A percentile compares a stretch with the other conserved stretches of the same genome.
Conservation (phyloP, 2,888 invertebrate species). For the Synergus itoensis region DNA sequence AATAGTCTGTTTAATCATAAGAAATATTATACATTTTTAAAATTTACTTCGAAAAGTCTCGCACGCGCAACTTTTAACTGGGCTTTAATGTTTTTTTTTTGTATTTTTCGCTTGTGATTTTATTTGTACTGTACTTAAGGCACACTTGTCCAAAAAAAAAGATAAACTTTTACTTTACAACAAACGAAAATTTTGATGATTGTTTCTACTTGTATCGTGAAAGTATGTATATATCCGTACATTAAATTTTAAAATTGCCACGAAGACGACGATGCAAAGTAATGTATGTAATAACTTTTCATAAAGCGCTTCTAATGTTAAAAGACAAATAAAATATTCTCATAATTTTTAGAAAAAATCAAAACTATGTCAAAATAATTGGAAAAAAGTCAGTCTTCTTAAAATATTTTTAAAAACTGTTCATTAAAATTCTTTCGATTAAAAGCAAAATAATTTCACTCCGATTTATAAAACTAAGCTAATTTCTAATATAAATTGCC, state of each 20-base stretch:
- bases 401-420: neutral
- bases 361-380: neutral
- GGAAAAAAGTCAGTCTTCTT: neutral
- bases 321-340: too few species aligned
- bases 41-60: constrained; percentile 1
- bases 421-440: neutral
- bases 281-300: neutral
- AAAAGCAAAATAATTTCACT: neutral
- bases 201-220: neutral
- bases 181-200: neutral
- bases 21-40: neutral
- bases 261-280: neutral
- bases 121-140: constrained; percentile 38
- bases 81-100: neutral
- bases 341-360: neutral
- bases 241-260: too few species aligned
- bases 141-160: constrained; percentile 38
- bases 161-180: neutral
- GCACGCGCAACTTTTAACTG: neutral
- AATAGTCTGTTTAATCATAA: constrained; percentile 1
- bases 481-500: neutral
- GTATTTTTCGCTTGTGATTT: neutral
- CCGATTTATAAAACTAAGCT: constrained; percentile 13
- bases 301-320: neutral
- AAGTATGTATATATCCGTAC: too few species aligned